These are phyloP conservation scores for Eristalis intricaria DNA, from an alignment of 2,888 invertebrate genomes.

Conservation along the genomic window DNA sequence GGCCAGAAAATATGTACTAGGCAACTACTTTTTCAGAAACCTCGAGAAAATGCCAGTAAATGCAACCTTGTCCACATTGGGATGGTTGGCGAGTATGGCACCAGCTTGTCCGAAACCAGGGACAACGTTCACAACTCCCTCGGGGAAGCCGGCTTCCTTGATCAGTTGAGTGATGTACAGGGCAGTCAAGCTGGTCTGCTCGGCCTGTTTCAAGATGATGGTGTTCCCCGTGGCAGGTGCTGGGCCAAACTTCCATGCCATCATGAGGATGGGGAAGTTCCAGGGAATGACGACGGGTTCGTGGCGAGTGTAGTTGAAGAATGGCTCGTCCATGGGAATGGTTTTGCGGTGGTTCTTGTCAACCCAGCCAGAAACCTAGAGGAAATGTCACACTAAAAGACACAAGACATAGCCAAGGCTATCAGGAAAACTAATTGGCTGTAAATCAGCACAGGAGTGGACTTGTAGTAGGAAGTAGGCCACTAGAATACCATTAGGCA, in stretches of 20 bases:
- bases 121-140: conserved; percentile 94
- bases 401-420: no score
- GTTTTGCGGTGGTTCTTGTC: conserved; percentile 92
- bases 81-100: conserved; percentile 88
- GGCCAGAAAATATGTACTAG: no score
- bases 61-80: conserved; percentile 92
- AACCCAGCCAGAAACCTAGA: conserved; percentile 97
- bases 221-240: conserved; percentile 91
- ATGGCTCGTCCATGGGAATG: conserved; percentile 90
- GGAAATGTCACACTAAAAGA: no score
- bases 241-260: conserved; percentile 96
- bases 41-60: no score
- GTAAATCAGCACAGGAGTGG: no score
- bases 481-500: no score
- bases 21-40: no score
- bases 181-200: conserved; percentile 96
- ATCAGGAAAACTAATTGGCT: no score
- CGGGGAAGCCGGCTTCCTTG: conserved; percentile 95
- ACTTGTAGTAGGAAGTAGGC: no score
- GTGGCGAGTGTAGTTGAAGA: conserved; percentile 91
- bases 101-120: conserved; percentile 94
- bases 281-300: conserved; percentile 98
- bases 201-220: conserved; percentile 95
- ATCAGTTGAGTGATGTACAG: conserved; percentile 92
- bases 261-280: conserved; percentile 97